Conservation (phyloP, 2,113 vertebrate genomes). For the Harpagus bidentatus region DNA sequence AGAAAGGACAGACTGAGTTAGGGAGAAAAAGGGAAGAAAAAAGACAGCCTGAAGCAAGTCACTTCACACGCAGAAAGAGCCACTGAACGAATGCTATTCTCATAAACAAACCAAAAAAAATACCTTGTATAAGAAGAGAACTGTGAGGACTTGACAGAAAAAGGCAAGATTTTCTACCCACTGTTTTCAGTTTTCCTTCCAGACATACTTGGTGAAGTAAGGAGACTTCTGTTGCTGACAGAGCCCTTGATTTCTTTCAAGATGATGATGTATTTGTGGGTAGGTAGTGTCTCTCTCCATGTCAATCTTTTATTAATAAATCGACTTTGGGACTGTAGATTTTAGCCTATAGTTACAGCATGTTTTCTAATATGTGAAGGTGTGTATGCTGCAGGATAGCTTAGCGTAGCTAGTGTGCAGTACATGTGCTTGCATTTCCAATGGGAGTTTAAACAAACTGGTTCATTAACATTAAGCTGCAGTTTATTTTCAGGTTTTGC, state of each 20-base stretch:
- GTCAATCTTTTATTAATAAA: slow-evolving; percentile 70
- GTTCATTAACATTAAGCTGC: slow-evolving; percentile 57
- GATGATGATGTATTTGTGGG: slow-evolving; percentile 96
- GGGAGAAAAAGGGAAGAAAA: slow-evolving; percentile 57
- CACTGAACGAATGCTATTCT: slow-evolving; percentile 78
- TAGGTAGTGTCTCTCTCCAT: slow-evolving; percentile 81
- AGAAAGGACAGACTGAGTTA: slow-evolving; percentile 63
- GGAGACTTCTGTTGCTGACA: slow-evolving; percentile 79
- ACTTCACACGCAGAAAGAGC: slow-evolving; percentile 76
- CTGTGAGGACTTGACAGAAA: slow-evolving; percentile 77
- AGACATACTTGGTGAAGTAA: slow-evolving; percentile 84
- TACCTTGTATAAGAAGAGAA: slow-evolving; percentile 73
- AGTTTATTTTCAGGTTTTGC: slow-evolving; percentile 59
- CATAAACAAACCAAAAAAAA: slow-evolving; percentile 77
- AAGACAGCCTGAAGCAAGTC: slow-evolving; percentile 77
- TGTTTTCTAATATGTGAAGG: slow-evolving; percentile 24
- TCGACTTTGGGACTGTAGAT: slow-evolving; percentile 61
- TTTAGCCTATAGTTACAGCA: slow-evolving; percentile 36
- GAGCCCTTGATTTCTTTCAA: slow-evolving; percentile 79
- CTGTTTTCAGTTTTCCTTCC: slow-evolving; percentile 78
- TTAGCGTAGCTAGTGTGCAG: neutral
- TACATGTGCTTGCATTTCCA: slow-evolving; percentile 51
- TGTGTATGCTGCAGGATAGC: slow-evolving; percentile 45
- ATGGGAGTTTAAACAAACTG: slow-evolving; percentile 45
- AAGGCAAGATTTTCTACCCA: slow-evolving; percentile 78